Percentiles rank a stretch among this genome's conserved stretches.
These are phyloP conservation scores for Nymphalis c-album DNA, from an alignment of 2,888 invertebrate species.

Conservation along the genomic window DNA sequence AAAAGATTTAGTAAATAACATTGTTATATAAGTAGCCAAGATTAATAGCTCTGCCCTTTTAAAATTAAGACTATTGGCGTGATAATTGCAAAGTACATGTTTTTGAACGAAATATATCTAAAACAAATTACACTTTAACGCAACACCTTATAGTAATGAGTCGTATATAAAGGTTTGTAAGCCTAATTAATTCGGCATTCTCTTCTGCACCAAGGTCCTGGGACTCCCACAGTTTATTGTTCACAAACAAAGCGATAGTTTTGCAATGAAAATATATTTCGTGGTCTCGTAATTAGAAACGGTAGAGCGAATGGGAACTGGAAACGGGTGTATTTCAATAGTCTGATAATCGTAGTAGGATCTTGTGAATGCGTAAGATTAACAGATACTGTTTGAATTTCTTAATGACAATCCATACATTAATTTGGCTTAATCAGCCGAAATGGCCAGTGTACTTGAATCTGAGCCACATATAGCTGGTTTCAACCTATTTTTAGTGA, in stretches of 20 bases:
- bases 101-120: not conserved
- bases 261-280: constrained; percentile 31
- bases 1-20: no score
- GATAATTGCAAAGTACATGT: not conserved
- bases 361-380: not conserved
- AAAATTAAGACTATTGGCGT: no score
- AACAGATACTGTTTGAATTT: no score
- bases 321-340: not conserved
- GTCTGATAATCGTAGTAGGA: not conserved
- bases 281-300: constrained; percentile 27
- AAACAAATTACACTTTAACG: not conserved
- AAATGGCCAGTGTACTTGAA: no score
- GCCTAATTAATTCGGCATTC: constrained; percentile 51
- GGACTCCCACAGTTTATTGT: constrained; percentile 34
- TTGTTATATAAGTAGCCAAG: no score
- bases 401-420: not conserved
- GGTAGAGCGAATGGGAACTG: constrained; percentile 18
- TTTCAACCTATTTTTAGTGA: no score
- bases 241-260: constrained; percentile 14
- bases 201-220: constrained; percentile 39
- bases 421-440: no score
- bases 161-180: constrained; percentile 27
- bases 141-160: not conserved
- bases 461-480: no score
- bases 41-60: no score